Evolutionary conservation across 2,113 vertebrate species (phyloP), one percentile per base, ranked within the genome.

Genomic region (Puffinus mauretanicus): DNA sequence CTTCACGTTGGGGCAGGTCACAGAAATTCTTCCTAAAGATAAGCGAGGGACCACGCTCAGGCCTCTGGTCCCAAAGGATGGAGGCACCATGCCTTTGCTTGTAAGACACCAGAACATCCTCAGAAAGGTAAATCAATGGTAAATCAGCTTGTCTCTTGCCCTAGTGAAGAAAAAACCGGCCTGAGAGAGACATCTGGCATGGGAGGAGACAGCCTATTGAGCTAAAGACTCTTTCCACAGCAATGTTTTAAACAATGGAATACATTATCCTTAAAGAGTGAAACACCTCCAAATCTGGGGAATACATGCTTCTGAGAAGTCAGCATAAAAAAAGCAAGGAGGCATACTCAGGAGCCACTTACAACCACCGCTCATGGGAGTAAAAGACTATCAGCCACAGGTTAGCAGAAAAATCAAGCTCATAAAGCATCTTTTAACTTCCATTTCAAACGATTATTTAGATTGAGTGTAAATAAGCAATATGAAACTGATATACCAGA

Each of bases 1-100:
- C 22, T 58, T 52, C 65, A 76, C 0, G 0, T 2, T 30, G 42
- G 26, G 65, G 16, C 46, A 64, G 11, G 20, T 25, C 61, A 71
- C 16, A 42, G 38, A 61, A 85, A 61, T 75, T 29, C 66, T 46
- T 29, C 26, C 22, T 70, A 44, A 46, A 29, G 79, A 21, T n/a
- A 40, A 71, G 9, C 38, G 26, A 77, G 36, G 26, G 44, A 70
- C 24, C 75, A 72, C 78, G 42, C 13, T 29, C 15, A 55, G 17
- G 70, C 19, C n/a, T 90, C 60, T 46, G 16, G 38, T 90, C n/a
- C 49, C 40, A 57, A 88, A 85, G 55, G 47, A 49, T 7, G 25
- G 40, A 81, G 24, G 60, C 26, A 71, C 16, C 18, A 60, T 3
- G 38, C 11, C 27, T 71, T 42, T 44, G 20, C 54, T 70, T 75